Base-by-base conservation (phyloP, 2,113 vertebrate species). In the Cochlearius cochlearius region DNA sequence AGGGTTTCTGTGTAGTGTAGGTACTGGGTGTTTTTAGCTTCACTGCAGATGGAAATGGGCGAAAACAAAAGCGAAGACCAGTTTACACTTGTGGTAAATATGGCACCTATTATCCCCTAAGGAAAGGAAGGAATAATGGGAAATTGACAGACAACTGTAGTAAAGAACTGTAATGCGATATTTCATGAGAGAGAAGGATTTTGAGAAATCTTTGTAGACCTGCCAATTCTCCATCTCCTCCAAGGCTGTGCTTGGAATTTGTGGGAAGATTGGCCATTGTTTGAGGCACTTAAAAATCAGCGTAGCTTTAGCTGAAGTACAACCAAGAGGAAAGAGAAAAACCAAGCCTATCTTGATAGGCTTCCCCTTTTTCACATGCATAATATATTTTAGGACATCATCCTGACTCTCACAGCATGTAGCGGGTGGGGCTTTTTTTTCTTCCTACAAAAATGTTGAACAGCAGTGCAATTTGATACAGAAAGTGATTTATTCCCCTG, bases 401-500 rank as follows among this genome's bases (percentile, higher is more conserved):
- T 79, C 12, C 21, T 91, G 60, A 52, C 43, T 89, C 62, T 74
- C 75, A 32, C 67, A 62, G 39, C 62, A 52, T 84, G 59, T 50
- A 39, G 36, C 1, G 45, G 55, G 88, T 79, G 73, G 62, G 23
- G 18, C 30, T 38, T 91, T 81, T 92, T 87, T 87, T 86, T 52
- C 34, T 11, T 62, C 36, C 47, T 52, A 38, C 63, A 91, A 66
- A 94, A 96, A 96, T 90, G 90, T 68, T 92, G 63, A 94, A 93
- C 95, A 95, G 82, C 76, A 71, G 52, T 90, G 81, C 74, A 92
- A 93, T 95, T 94, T 88, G 86, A 94, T 95, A 89, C 75, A 81
- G 92, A 96, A 94, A 94, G 91, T 97, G 96, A 98, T 98, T 97
- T 96, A 97, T 98, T 98, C 96, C 92, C 97, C 84, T 94, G 98